A percentile compares a stretch with the other conserved stretches of the same genome.
These are phyloP conservation scores for Lithophane semibrunnea DNA, from an alignment of 2,888 invertebrate species.

Conservation along the genomic window DNA sequence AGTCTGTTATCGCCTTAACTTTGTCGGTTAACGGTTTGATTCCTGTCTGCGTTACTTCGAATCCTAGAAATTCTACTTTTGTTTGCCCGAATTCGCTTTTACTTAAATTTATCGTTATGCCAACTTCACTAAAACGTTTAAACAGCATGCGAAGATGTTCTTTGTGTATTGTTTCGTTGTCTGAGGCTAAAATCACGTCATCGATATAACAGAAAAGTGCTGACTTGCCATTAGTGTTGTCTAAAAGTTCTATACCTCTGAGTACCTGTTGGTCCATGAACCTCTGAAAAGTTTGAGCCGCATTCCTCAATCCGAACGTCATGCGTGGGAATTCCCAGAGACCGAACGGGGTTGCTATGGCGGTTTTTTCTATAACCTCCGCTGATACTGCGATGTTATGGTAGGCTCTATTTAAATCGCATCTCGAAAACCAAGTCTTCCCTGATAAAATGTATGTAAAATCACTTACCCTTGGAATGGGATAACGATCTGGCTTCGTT, in stretches of 20 bases:
- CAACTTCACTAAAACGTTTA: not conserved
- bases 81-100: not conserved
- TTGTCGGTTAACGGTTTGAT: not conserved
- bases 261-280: not conserved
- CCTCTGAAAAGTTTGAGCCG: not conserved
- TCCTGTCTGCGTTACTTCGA: not conserved
- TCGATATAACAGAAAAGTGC: not conserved
- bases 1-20: not conserved
- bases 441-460: constrained; percentile 1
- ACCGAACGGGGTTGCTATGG: constrained; percentile 1
- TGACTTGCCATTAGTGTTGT: not conserved
- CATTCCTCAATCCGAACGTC: not conserved
- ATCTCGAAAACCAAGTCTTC: not conserved
- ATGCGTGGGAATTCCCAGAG: constrained; percentile 4
- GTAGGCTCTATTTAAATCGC: constrained; percentile 3
- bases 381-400: not conserved
- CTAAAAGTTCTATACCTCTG: not conserved
- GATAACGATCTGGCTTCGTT: constrained; percentile 1
- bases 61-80: not conserved
- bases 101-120: not conserved
- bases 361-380: not conserved
- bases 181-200: not conserved
- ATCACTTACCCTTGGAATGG: not conserved
- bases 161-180: not conserved
- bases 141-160: not conserved